Conservation (phyloP, 2,113 vertebrate genomes). For the Tragelaphus strepsiceros region DNA sequence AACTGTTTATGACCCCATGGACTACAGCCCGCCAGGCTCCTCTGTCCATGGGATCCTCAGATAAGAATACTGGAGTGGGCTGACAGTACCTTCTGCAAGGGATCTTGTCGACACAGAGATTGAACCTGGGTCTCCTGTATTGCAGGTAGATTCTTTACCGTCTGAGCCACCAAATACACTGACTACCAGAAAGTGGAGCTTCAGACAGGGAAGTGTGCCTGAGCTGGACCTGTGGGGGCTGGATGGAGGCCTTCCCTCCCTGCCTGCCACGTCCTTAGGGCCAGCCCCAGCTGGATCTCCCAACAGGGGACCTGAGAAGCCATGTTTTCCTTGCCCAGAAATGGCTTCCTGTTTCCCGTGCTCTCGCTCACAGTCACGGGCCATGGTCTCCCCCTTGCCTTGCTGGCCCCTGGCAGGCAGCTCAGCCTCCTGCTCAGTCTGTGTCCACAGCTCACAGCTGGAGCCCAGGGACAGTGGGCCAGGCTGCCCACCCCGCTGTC, state of each 20-base stretch:
- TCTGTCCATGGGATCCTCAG: not conserved
- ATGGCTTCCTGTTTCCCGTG: fast-evolving
- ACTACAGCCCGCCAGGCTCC: not conserved
- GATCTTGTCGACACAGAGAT: not conserved
- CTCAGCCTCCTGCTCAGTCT: not conserved
- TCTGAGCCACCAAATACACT: not conserved
- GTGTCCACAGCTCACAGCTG: not conserved
- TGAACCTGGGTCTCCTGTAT: not conserved
- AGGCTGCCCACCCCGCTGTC: not conserved
- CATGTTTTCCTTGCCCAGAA: not conserved
- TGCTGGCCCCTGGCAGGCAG: not conserved
- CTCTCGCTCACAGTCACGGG: not conserved
- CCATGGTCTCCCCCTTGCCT: not conserved
- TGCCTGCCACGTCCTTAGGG: no score
- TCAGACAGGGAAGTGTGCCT: not conserved
- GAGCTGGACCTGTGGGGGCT: not conserved
- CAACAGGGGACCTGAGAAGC: not conserved
- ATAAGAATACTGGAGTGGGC: not conserved
- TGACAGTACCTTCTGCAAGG: not conserved
- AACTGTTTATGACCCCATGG: not conserved
- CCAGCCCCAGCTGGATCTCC: not conserved
- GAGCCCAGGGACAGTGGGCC: not conserved
- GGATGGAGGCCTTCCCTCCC: not conserved
- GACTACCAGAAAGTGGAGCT: fast-evolving
- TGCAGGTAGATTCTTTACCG: not conserved